phyloP scores from a whole-genome alignment of 1,140 invertebrate genomes.

The Cotesia glomerata region DNA sequence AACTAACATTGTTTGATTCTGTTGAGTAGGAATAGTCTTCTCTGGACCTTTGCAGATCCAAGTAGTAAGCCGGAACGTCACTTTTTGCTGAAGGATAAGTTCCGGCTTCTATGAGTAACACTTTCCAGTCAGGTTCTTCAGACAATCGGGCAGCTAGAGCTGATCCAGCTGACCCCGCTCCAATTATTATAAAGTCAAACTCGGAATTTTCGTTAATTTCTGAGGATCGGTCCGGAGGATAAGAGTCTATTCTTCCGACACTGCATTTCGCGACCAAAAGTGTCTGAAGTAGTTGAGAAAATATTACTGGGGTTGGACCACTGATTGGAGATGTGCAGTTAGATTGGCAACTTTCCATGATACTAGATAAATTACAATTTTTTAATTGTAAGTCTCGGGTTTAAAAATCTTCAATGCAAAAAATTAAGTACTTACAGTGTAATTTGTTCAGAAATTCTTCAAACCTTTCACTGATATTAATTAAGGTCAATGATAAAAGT shows the following conservation, averaged over 20 bases:
- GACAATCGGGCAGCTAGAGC: constrained; percentile 69
- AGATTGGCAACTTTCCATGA: constrained; percentile 41
- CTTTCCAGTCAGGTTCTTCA: constrained; percentile 62
- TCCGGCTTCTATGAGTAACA: constrained; percentile 70
- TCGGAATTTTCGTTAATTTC: constrained; percentile 58
- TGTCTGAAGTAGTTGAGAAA: constrained; percentile 58
- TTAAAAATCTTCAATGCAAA: no score
- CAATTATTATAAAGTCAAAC: constrained; percentile 68
- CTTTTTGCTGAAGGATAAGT: constrained; percentile 49
- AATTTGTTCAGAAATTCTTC: no score
- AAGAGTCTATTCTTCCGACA: constrained; percentile 41
- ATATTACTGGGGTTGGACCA: constrained; percentile 37
- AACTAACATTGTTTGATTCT: constrained; percentile 66
- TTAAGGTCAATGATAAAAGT: no score
- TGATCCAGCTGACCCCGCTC: constrained; percentile 71
- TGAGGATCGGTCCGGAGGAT: constrained; percentile 59
- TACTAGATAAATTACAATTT: background rate
- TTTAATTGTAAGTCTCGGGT: no score
- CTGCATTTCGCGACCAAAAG: constrained; percentile 65
- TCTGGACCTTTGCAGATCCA: constrained; percentile 59
- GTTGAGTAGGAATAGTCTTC: constrained; percentile 75
- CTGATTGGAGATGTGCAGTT: constrained; percentile 37
- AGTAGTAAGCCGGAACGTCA: constrained; percentile 65
- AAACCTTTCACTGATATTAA: no score
- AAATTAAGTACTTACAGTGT: no score